Conservation (phyloP, 2,888 invertebrate genomes). For the Hanleya hanleyi region DNA sequence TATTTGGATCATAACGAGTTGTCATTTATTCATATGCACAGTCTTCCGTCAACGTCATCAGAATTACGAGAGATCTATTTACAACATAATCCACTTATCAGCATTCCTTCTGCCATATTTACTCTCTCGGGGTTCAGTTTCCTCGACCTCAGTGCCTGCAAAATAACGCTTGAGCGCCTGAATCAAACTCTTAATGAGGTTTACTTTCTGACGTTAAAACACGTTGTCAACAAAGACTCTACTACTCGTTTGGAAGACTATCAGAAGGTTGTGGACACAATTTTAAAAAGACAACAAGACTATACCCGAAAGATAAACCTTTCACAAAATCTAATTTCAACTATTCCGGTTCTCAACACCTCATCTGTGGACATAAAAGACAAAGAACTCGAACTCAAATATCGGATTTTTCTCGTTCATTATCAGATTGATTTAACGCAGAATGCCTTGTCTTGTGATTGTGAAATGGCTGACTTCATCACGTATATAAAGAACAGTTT, state of each 20-base stretch:
- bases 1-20: not conserved
- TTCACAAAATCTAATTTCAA: not conserved
- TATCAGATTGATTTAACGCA: not conserved
- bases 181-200: not conserved
- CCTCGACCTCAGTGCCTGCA: not conserved
- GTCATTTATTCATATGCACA: not conserved
- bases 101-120: not conserved
- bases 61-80: not conserved
- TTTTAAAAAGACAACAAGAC: not conserved
- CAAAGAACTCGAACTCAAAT: not conserved
- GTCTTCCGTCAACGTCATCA: not conserved
- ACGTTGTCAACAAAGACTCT: not conserved
- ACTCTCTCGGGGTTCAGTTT: not conserved
- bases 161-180: not conserved
- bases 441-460: not conserved
- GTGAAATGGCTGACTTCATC: not conserved
- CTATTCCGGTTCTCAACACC: not conserved
- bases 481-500: not conserved
- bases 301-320: not conserved
- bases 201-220: no score
- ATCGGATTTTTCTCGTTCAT: not conserved
- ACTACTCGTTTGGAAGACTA: not conserved
- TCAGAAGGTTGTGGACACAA: not conserved
- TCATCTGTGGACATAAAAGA: not conserved
- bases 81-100: not conserved